These are phyloP conservation scores for Notolabrus celidotus DNA, from an alignment of 2,797 vertebrate genomes.

Conservation along the genomic window DNA sequence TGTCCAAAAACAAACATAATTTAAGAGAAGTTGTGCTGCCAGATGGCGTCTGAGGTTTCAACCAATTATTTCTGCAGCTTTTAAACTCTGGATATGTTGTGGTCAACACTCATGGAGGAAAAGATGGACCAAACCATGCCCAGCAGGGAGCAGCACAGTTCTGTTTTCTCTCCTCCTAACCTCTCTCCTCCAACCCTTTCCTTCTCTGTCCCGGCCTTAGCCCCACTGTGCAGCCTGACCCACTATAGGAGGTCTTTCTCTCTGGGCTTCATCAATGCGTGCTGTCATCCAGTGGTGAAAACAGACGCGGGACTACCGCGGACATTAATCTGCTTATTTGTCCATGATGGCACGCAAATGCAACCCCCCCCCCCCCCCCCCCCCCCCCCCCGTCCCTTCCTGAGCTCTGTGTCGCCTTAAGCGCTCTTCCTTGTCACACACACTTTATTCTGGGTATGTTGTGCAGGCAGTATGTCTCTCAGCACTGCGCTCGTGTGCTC, in stretches of 20 bases:
- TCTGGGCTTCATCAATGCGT: slow-evolving; percentile 51
- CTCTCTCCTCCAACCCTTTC: slow-evolving; percentile 36
- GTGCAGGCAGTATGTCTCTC: slow-evolving; percentile 39
- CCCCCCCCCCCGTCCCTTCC: slow-evolving; percentile 18
- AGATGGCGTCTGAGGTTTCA: not conserved
- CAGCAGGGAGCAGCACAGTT: slow-evolving; percentile 74
- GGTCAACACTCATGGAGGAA: slow-evolving; percentile 26
- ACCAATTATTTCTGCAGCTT: slow-evolving; percentile 2
- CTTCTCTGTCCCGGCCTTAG: slow-evolving; percentile 31
- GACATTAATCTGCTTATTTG: slow-evolving; percentile 64
- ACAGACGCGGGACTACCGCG: slow-evolving; percentile 25
- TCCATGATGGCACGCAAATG: slow-evolving; percentile 48
- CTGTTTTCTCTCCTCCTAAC: slow-evolving; percentile 40
- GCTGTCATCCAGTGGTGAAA: slow-evolving; percentile 52
- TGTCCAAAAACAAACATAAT: slow-evolving; percentile 1
- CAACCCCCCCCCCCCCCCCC: slow-evolving; percentile 39
- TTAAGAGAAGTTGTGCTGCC: not conserved
- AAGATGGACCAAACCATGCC: slow-evolving; percentile 40
- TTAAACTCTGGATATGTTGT: not conserved
- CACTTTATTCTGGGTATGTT: slow-evolving; percentile 53
- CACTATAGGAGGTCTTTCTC: slow-evolving; percentile 42
- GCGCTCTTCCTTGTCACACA: slow-evolving; percentile 56
- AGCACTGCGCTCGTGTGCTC: slow-evolving; percentile 22
- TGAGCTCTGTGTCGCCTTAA: slow-evolving; percentile 40
- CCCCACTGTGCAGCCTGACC: slow-evolving; percentile 36